Percentiles rank a stretch among this genome's conserved stretches.
These are phyloP conservation scores for Lithosia quadra DNA, from an alignment of 2,888 invertebrate genomes.

Conservation along the genomic window DNA sequence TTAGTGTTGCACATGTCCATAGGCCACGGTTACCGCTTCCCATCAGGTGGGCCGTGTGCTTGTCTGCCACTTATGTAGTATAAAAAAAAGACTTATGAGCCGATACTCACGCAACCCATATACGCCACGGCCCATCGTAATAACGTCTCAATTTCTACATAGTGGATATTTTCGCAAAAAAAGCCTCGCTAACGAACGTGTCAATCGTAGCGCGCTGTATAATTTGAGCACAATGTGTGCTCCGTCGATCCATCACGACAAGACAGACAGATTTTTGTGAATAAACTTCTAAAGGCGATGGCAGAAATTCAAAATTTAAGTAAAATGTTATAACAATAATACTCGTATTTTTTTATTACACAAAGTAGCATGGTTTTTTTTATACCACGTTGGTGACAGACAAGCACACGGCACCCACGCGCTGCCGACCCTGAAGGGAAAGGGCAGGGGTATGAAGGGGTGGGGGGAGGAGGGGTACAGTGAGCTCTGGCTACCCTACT, in stretches of 20 bases:
- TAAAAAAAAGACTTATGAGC: not conserved
- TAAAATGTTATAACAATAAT: constrained; percentile 2
- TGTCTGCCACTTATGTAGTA: no score
- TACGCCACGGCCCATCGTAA: not conserved
- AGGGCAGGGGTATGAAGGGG: no score
- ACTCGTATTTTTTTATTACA: not conserved
- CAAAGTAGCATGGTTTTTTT: not conserved
- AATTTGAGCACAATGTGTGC: constrained; percentile 50
- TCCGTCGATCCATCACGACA: constrained; percentile 57
- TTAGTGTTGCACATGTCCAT: no score
- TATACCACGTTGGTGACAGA: no score
- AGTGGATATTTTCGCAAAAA: constrained; percentile 43
- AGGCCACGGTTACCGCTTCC: no score
- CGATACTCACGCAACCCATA: not conserved
- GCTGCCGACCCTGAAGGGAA: no score
- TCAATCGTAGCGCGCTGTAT: constrained; percentile 53
- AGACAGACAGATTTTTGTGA: constrained; percentile 60
- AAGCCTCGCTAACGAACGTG: constrained; percentile 54
- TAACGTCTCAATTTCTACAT: constrained; percentile 24
- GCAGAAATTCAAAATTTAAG: constrained; percentile 26
- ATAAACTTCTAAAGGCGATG: constrained; percentile 30
- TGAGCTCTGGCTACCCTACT: no score
- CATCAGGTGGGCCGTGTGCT: no score
- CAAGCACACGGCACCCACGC: no score
- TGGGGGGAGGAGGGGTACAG: no score